Percentiles rank a stretch among this genome's conserved stretches.
These are phyloP conservation scores for Thunnus albacares DNA, from an alignment of 2,797 vertebrate species.

Conservation along the genomic window DNA sequence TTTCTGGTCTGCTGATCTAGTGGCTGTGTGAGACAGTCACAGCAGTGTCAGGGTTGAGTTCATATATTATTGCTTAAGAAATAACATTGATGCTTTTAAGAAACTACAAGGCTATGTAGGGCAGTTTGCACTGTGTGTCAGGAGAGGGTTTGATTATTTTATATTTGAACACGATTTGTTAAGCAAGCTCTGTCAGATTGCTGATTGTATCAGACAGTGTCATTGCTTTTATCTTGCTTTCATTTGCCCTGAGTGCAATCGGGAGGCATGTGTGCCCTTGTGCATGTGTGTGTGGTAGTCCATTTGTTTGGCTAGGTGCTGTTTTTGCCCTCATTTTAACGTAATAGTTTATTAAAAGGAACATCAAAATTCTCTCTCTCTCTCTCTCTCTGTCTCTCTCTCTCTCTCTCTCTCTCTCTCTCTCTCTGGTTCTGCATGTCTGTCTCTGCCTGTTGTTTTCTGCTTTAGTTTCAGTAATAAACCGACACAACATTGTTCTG, in stretches of 20 bases:
- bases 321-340: constrained; percentile 42
- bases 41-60: constrained; percentile 11
- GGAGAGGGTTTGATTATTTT: constrained; percentile 31
- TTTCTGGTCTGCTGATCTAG: constrained; percentile 1
- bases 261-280: not conserved
- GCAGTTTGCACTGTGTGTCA: constrained; percentile 11
- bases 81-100: constrained; percentile 25
- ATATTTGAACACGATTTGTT: constrained; percentile 23
- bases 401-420: constrained; percentile 3
- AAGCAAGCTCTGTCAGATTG: constrained; percentile 3
- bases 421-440: not conserved
- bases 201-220: constrained; percentile 36
- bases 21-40: constrained; percentile 23
- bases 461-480: constrained; percentile 42
- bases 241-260: constrained; percentile 27
- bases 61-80: constrained; percentile 20
- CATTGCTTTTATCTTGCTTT: constrained; percentile 38
- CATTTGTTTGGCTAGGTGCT: constrained; percentile 23
- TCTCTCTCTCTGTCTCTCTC: not conserved
- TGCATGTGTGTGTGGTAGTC: not conserved
- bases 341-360: constrained; percentile 48
- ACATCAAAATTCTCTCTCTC: constrained; percentile 36
- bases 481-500: constrained; percentile 38
- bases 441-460: not conserved
- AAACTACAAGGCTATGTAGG: not conserved